Conservation (phyloP, 2,797 vertebrate genomes). For the Chaenodraco wilsoni region DNA sequence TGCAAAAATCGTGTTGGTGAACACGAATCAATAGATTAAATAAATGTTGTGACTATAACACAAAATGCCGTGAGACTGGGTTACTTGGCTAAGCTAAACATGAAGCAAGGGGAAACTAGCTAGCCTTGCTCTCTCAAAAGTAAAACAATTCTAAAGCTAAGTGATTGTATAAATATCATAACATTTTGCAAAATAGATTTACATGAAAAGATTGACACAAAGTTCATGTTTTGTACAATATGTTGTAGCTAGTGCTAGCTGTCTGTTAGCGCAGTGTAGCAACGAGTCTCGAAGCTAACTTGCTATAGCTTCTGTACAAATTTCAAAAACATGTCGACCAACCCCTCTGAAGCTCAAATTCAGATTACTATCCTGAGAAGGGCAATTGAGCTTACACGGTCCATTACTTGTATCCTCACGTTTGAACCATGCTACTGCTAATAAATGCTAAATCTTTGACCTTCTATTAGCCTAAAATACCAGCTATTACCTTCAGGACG, state of each 20-base stretch:
- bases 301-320: background rate
- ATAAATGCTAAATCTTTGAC: background rate
- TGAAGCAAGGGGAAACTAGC: background rate
- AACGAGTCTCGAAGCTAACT: background rate
- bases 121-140: background rate
- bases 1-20: too few relatives aligned
- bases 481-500: conserved; percentile 5
- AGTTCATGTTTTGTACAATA: background rate
- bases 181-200: background rate
- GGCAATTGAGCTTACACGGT: too few relatives aligned
- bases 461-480: background rate
- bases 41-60: too few relatives aligned
- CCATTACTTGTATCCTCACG: too few relatives aligned
- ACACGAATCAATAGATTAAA: too few relatives aligned
- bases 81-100: too few relatives aligned
- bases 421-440: background rate
- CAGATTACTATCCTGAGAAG: too few relatives aligned
- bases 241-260: background rate
- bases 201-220: background rate
- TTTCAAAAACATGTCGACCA: background rate
- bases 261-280: background rate
- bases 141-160: too few relatives aligned
- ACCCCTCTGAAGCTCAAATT: background rate
- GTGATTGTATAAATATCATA: too few relatives aligned
- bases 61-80: too few relatives aligned